Conservation (phyloP, 2,797 vertebrate species). For the Pipistrellus pipistrellus region DNA sequence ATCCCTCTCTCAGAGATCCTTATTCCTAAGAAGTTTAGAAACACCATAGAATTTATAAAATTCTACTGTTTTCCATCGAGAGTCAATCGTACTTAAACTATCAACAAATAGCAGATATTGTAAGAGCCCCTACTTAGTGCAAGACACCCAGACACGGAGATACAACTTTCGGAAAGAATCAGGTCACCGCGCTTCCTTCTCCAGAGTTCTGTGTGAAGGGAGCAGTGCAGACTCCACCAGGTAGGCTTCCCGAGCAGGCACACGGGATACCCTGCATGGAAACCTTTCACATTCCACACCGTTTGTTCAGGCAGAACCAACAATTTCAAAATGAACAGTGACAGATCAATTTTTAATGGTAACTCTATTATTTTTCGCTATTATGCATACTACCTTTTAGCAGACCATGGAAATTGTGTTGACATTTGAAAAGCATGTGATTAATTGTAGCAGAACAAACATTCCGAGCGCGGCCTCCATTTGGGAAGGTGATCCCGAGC, state of each 20-base stretch:
- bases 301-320: conserved; percentile 81
- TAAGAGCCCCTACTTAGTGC: background rate
- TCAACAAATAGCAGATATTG: background rate
- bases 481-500: conserved; percentile 70
- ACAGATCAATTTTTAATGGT: conserved; percentile 87
- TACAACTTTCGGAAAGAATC: background rate
- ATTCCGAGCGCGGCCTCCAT: conserved; percentile 27
- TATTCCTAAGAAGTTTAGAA: background rate
- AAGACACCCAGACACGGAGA: background rate
- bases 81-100: background rate
- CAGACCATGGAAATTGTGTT: conserved; percentile 83
- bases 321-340: conserved; percentile 83
- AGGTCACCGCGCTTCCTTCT: background rate
- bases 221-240: background rate
- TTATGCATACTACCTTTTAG: conserved; percentile 79
- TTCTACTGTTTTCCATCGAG: background rate
- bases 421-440: conserved; percentile 83
- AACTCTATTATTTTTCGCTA: conserved; percentile 84
- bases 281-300: conserved; percentile 82
- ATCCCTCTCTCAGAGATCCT: background rate
- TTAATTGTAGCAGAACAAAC: conserved; percentile 82
- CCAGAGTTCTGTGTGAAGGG: background rate
- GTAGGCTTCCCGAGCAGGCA: conserved; percentile 49
- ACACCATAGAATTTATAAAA: background rate
- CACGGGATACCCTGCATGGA: conserved; percentile 46